Evolutionary conservation across 2,797 vertebrate genomes (phyloP), one percentile per base, ranked within the genome.

Genomic region (Phoxinus dragarum): DNA sequence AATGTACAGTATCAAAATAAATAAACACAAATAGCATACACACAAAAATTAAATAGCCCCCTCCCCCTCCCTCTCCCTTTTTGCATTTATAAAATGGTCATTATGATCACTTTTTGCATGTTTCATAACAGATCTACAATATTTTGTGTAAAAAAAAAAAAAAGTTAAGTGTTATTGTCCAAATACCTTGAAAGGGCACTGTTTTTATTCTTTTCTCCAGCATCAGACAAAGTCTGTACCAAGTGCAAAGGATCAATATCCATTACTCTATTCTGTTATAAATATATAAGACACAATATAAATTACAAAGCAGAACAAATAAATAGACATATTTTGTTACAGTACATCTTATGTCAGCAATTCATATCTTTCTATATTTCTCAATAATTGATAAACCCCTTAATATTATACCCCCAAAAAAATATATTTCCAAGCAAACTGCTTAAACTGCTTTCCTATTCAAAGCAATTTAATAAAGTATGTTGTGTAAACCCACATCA

Each of bases 211-310:
- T 31, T 54, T 69, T 78, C 71, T 87, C 67, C 44, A 56, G 27
- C 44, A 82, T 38, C 38, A 31, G 19, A 52, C 72, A 87, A 90
- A 88, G 86, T 67, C 88, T 90, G 89, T 90, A 90, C 89, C 89
- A 90, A 90, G 88, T 89, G 89, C 89, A 90, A 90, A 88, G 64
- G 36, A 19, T 81, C 52, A 77, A 36, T 38, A 40, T 76, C 44
- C 11, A 23, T 47, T 44, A 64, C 16, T 76, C 11, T 56, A 47
- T 9, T 44, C 1, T 27, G 21, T 75, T 61, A 36, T 75, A 52
- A 54, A 67, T 77, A 66, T 34, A 56, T 17, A 42, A 27, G 23
- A 59, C 75, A 61, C 31, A 27, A 27, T 6, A 0, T 42, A 42
- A 9, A 11, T 31, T 12, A 44, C 56, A 78, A 31, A 78, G 16